Percentiles rank a stretch among this genome's conserved stretches.
These are phyloP conservation scores for Actinostola sp. DNA, from an alignment of 92 coral and sea anemone species.

Conservation along the genomic window DNA sequence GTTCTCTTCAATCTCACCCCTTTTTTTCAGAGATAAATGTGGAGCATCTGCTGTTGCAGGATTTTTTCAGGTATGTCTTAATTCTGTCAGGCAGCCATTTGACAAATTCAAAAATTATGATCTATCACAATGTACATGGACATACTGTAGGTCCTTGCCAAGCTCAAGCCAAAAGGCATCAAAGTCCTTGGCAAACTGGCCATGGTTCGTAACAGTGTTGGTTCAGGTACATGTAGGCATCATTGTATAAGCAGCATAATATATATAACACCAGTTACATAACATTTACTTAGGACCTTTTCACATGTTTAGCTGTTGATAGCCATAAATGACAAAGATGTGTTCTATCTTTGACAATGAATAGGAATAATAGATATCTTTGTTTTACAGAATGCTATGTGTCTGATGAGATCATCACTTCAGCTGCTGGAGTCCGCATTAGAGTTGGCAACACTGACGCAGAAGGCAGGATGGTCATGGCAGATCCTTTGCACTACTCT, in stretches of 20 bases:
- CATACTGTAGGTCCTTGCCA: conserved; percentile 71
- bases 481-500: conserved; percentile 81
- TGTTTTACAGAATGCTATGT: conserved; percentile 76
- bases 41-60: conserved; percentile 99
- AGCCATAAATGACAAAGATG: too few species aligned
- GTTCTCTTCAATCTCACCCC: background rate
- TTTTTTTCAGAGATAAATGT: conserved; percentile 65
- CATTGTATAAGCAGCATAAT: too few species aligned
- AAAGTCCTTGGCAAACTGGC: conserved; percentile 94
- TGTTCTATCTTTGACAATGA: background rate
- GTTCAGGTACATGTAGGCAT: conserved; percentile 67
- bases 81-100: too few species aligned
- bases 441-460: conserved; percentile 98
- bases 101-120: too few species aligned
- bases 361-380: background rate
- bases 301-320: too few species aligned
- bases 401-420: conserved; percentile 91
- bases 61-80: conserved; percentile 87
- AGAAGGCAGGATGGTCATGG: conserved; percentile 97
- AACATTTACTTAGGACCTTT: too few species aligned
- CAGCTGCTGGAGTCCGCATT: conserved; percentile 92
- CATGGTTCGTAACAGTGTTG: conserved; percentile 98
- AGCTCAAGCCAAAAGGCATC: conserved; percentile 84
- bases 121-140: too few species aligned
- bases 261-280: too few species aligned